A percentile compares a stretch with the other conserved stretches of the same genome.
These are phyloP conservation scores for Aphidius gifuensis DNA, from an alignment of 1,140 invertebrate genomes.

Conservation along the genomic window DNA sequence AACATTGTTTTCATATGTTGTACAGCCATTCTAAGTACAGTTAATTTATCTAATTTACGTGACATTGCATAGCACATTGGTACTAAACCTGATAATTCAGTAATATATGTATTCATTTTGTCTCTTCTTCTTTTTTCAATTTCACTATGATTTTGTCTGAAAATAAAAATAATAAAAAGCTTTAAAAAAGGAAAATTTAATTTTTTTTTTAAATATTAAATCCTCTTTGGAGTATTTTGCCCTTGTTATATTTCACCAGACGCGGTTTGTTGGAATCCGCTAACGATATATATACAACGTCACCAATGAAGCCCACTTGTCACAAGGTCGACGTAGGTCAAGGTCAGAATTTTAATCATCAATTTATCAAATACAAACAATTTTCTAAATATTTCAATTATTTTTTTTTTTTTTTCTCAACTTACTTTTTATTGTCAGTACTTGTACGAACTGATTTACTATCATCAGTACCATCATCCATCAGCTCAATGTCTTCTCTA, in stretches of 20 bases:
- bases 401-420: constrained; percentile 22
- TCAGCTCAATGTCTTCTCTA: constrained; percentile 59
- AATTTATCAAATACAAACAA: constrained; percentile 16
- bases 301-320: constrained; percentile 38
- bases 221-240: constrained; percentile 13
- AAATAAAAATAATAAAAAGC: constrained; percentile 22
- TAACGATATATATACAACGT: constrained; percentile 21
- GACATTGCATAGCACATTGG: constrained; percentile 93
- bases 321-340: constrained; percentile 43
- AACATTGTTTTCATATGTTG: constrained; percentile 84
- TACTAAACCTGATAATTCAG: constrained; percentile 84
- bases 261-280: constrained; percentile 7
- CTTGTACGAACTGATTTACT: constrained; percentile 61
- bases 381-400: constrained; percentile 29
- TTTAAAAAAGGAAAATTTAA: background rate
- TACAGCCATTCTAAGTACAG: constrained; percentile 89
- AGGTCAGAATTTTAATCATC: constrained; percentile 33
- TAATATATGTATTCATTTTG: constrained; percentile 96
- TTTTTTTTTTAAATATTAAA: background rate
- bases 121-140: constrained; percentile 91
- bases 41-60: constrained; percentile 89
- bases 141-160: constrained; percentile 90
- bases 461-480: constrained; percentile 62
- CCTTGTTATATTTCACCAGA: background rate
- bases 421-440: constrained; percentile 70